A percentile compares a stretch with the other conserved stretches of the same genome.
phyloP scores from a whole-genome alignment of 2,888 invertebrate genomes.

The Epsilonema sp. region DNA sequence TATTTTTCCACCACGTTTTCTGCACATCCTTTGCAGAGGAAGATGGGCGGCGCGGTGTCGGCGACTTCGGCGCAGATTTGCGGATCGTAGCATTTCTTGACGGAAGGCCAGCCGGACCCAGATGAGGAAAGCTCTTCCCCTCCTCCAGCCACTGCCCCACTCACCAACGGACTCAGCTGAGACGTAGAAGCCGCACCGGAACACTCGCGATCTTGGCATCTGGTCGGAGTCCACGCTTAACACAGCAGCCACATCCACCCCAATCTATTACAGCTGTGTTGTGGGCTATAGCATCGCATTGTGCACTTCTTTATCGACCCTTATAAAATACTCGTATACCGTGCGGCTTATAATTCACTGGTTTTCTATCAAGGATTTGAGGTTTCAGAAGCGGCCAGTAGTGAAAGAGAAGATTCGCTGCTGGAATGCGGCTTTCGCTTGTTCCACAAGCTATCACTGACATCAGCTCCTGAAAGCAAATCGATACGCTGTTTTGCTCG shows the following conservation, averaged over 20 bases:
- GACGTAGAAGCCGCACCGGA: too few species aligned
- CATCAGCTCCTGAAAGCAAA: conserved; percentile 47
- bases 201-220: too few species aligned
- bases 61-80: conserved; percentile 47
- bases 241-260: too few species aligned
- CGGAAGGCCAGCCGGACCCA: too few species aligned
- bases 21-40: conserved; percentile 85
- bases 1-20: conserved; percentile 33
- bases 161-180: too few species aligned
- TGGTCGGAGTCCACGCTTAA: too few species aligned
- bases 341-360: conserved; percentile 62
- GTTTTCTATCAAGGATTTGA: conserved; percentile 68
- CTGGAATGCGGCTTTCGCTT: conserved; percentile 71
- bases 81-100: conserved; percentile 74
- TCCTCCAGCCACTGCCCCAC: too few species aligned
- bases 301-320: too few species aligned
- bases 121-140: too few species aligned
- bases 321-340: too few species aligned
- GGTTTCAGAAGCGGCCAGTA: conserved; percentile 98
- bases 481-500: neutral
- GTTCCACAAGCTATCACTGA: conserved; percentile 93
- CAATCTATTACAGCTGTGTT: too few species aligned
- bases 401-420: conserved; percentile 86
- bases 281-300: too few species aligned
- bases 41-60: conserved; percentile 66